phyloP scores from a whole-genome alignment of 1,140 invertebrate species.

The Drosophila cardini region DNA sequence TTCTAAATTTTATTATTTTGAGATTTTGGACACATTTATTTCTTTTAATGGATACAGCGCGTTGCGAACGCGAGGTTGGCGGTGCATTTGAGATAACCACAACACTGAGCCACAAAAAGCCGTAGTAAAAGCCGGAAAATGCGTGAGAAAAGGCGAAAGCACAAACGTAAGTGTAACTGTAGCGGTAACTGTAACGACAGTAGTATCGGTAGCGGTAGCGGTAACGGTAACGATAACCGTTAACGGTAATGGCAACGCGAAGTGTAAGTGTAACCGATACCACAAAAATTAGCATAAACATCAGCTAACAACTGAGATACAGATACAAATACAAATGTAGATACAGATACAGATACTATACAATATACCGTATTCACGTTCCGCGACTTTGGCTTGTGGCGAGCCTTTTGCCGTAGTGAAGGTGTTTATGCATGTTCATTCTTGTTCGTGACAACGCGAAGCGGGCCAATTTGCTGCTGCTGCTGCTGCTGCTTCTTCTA shows the following conservation, averaged over 20 bases:
- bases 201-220: constrained; percentile 4
- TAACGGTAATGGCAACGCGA: not conserved
- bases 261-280: constrained; percentile 43
- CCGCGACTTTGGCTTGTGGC: constrained; percentile 16
- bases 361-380: constrained; percentile 39
- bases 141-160: constrained; percentile 1
- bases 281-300: constrained; percentile 36
- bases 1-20: too few species aligned
- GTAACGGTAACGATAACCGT: not conserved
- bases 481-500: constrained; percentile 23
- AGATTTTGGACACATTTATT: not conserved
- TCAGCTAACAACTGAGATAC: constrained; percentile 29
- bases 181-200: constrained; percentile 36
- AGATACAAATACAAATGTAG: not conserved
- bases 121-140: not conserved
- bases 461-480: constrained; percentile 23
- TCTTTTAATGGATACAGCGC: not conserved
- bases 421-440: constrained; percentile 26
- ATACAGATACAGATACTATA: too few species aligned
- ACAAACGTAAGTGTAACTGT: constrained; percentile 21
- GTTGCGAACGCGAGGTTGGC: not conserved
- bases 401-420: constrained; percentile 14
- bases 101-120: too few species aligned
- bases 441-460: constrained; percentile 19
- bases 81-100: too few species aligned